Percentiles rank a stretch among this genome's conserved stretches.
These are phyloP conservation scores for Eustalomyia histrio DNA, from an alignment of 2,888 invertebrate genomes.

Conservation along the genomic window DNA sequence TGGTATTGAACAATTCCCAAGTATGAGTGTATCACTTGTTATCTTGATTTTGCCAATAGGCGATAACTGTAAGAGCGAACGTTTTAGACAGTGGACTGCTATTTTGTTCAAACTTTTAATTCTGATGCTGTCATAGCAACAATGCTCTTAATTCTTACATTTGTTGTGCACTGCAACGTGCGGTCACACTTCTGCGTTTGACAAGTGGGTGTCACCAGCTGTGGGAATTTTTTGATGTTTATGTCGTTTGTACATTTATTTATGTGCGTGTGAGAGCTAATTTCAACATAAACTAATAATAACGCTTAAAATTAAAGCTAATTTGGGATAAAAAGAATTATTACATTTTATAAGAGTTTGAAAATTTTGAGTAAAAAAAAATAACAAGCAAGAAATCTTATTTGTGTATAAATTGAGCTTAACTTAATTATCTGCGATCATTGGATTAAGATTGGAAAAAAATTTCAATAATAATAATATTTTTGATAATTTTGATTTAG, in stretches of 20 bases:
- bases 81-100: constrained; percentile 18
- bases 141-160: constrained; percentile 55
- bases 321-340: constrained; percentile 31
- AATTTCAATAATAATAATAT: too few species aligned
- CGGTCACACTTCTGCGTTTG: constrained; percentile 66
- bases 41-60: constrained; percentile 67
- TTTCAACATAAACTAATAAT: constrained; percentile 38
- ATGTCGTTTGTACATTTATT: constrained; percentile 50
- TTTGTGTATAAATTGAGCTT: too few species aligned
- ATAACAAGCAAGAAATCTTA: too few species aligned
- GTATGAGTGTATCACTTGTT: constrained; percentile 67
- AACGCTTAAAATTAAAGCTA: constrained; percentile 49
- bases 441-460: too few species aligned
- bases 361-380: too few species aligned
- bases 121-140: constrained; percentile 56
- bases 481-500: too few species aligned
- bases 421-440: too few species aligned
- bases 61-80: constrained; percentile 59
- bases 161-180: constrained; percentile 40
- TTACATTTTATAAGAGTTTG: too few species aligned
- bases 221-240: constrained; percentile 60
- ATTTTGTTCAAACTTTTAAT: constrained; percentile 25
- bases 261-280: constrained; percentile 26
- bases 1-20: too few species aligned
- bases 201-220: constrained; percentile 65